Conservation (phyloP, 2,113 vertebrate genomes). For the Etheostoma cragini region DNA sequence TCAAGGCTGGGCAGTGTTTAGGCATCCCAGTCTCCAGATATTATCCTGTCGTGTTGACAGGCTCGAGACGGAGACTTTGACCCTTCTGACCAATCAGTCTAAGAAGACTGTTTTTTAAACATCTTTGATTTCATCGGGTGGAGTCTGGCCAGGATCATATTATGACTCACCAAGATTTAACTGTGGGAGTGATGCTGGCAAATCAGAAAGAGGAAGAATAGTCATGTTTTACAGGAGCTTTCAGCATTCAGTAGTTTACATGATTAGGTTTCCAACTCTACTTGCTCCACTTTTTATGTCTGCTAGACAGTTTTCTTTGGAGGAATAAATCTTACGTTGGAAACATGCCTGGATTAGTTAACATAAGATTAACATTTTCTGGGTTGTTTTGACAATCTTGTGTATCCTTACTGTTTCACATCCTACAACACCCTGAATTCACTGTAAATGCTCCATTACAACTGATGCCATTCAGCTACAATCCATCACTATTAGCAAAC, state of each 20-base stretch:
- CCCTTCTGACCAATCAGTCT: conserved; percentile 22
- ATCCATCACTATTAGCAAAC: neutral
- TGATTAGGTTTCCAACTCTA: neutral
- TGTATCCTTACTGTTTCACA: neutral
- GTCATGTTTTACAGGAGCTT: conserved; percentile 8
- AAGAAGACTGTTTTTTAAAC: conserved; percentile 40
- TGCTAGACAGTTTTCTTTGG: conserved; percentile 13
- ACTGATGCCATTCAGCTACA: neutral
- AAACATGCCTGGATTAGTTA: neutral
- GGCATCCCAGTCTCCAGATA: conserved; percentile 13
- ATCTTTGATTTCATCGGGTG: conserved; percentile 27
- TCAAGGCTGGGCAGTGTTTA: neutral
- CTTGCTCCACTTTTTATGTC: neutral
- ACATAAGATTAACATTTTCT: neutral
- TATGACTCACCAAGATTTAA: neutral
- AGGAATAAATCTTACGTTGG: neutral
- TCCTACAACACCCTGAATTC: neutral
- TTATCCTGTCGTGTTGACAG: conserved; percentile 49
- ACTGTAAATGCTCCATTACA: neutral
- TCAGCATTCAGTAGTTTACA: conserved; percentile 17
- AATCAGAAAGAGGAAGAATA: conserved; percentile 1
- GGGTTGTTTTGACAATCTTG: conserved; percentile 5
- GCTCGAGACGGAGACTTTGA: conserved; percentile 23
- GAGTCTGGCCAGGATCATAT: neutral
- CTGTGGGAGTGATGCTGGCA: conserved; percentile 29